phyloP scores from a whole-genome alignment of 1,140 invertebrate genomes.

The Ostrea denselamellosa region DNA sequence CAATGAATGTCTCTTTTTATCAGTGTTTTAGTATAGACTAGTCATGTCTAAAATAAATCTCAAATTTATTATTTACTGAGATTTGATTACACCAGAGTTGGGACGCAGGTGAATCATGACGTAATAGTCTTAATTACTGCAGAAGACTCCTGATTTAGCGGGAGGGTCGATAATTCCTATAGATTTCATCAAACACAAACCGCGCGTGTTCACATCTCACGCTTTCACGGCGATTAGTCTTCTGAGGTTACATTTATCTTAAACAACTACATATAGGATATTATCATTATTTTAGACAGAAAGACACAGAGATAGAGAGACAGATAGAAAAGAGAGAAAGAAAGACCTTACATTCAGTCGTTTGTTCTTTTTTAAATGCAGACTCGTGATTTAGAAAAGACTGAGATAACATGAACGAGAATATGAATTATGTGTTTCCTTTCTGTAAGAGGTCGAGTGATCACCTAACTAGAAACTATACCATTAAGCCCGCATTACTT shows the following conservation, averaged over 20 bases:
- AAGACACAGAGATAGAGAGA: background rate
- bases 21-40: too few relatives aligned
- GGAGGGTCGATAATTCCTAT: background rate
- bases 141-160: background rate
- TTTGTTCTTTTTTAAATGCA: background rate
- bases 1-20: too few relatives aligned
- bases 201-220: background rate
- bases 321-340: background rate
- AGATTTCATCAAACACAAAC: background rate
- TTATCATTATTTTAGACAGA: background rate
- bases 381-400: background rate
- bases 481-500: background rate
- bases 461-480: background rate
- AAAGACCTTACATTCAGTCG: background rate
- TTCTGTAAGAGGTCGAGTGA: background rate
- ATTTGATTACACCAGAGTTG: background rate
- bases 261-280: background rate
- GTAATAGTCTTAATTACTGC: background rate
- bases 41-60: too few relatives aligned
- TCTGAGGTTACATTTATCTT: background rate
- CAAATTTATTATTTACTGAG: too few relatives aligned
- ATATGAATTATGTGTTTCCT: background rate
- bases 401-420: background rate
- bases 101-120: background rate
- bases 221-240: background rate